phyloP scores from a whole-genome alignment of 1,140 invertebrate species.

The Melitaea cinxia region DNA sequence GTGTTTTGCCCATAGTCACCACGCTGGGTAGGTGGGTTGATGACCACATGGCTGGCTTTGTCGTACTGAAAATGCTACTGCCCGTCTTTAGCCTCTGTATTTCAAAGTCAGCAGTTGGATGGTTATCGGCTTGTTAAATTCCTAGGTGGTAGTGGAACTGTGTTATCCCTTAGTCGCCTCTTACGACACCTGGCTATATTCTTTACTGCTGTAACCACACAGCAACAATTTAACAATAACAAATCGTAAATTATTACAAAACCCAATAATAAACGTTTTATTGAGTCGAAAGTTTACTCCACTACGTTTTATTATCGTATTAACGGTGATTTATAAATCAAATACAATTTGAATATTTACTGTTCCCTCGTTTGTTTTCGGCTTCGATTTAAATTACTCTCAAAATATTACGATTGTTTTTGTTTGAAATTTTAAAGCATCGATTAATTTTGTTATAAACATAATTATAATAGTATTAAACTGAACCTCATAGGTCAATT shows the following conservation, averaged over 20 bases:
- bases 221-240: background rate
- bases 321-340: conserved; percentile 5
- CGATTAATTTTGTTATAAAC: background rate
- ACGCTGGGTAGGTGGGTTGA: too few relatives aligned
- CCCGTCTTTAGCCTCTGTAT: too few relatives aligned
- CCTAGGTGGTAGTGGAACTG: too few relatives aligned
- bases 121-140: too few relatives aligned
- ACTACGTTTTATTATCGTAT: background rate
- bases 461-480: background rate
- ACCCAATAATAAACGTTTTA: conserved; percentile 2
- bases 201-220: too few relatives aligned
- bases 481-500: too few relatives aligned
- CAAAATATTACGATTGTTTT: background rate
- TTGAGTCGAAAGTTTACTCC: background rate
- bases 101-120: too few relatives aligned
- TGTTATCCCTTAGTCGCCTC: too few relatives aligned
- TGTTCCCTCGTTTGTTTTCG: background rate
- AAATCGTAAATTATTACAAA: conserved; percentile 4
- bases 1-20: too few relatives aligned
- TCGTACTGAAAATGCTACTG: too few relatives aligned
- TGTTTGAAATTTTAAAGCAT: background rate
- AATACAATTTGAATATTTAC: conserved; percentile 3
- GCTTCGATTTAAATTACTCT: background rate
- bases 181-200: too few relatives aligned
- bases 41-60: too few relatives aligned